Evolutionary conservation across 2,888 invertebrate genomes (phyloP).

Genomic region (Folsomia candida): DNA sequence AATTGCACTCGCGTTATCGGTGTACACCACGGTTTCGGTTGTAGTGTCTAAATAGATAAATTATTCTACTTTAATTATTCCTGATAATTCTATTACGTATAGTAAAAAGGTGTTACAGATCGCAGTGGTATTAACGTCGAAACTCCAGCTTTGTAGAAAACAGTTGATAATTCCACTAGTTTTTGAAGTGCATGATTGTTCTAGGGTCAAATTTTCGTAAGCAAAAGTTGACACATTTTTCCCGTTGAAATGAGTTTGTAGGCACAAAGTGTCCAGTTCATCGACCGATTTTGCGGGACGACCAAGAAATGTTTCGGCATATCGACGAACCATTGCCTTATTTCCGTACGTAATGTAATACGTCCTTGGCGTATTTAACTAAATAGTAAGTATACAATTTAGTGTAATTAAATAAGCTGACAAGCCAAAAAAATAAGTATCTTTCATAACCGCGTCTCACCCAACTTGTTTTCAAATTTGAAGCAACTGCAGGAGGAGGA

Average conservation of each 20-base stretch:
- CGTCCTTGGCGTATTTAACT: constrained; percentile 20
- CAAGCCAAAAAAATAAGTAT: background rate
- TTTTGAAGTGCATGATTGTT: constrained; percentile 21
- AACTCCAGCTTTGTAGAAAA: constrained; percentile 11
- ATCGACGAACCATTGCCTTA: constrained; percentile 22
- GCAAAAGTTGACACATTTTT: constrained; percentile 25
- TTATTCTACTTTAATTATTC: background rate
- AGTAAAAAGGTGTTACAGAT: constrained; percentile 1
- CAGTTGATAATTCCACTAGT: constrained; percentile 20
- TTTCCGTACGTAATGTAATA: constrained; percentile 25
- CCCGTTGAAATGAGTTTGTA: constrained; percentile 13
- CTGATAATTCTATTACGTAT: background rate
- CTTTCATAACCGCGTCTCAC: no score
- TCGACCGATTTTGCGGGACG: constrained; percentile 26
- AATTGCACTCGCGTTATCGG: constrained; percentile 14
- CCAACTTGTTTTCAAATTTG: constrained; percentile 23
- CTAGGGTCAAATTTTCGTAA: constrained; percentile 12
- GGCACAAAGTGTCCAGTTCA: constrained; percentile 25
- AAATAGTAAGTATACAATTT: constrained; percentile 1
- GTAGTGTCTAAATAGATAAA: constrained; percentile 18
- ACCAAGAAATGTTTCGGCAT: constrained; percentile 24
- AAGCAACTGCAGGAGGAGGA: constrained; percentile 19
- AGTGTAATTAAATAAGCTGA: background rate
- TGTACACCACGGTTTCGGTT: constrained; percentile 18
- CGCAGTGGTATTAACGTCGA: constrained; percentile 14